phyloP scores from a whole-genome alignment of 2,797 vertebrate species.

The Leptoclinus maculatus region DNA sequence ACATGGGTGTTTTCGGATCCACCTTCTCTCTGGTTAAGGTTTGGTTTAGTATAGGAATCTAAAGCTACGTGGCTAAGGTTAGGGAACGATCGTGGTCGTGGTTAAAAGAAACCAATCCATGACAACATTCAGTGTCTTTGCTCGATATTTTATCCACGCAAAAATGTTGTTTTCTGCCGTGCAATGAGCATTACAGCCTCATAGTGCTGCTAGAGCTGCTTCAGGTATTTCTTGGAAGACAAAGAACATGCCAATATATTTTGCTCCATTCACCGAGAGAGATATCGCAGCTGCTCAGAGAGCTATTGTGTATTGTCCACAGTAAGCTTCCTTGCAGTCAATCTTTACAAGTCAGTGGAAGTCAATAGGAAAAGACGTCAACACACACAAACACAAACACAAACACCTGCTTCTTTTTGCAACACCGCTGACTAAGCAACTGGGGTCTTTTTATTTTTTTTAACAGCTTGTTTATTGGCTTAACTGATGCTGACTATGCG shows the following conservation, averaged over 20 bases:
- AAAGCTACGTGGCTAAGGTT: too few relatives aligned
- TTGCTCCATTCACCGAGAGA: conserved; percentile 10
- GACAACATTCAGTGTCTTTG: not conserved
- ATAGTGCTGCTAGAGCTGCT: not conserved
- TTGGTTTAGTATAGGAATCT: not conserved
- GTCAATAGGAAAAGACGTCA: conserved; percentile 29
- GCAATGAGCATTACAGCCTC: not conserved
- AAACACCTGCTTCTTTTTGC: conserved; percentile 27
- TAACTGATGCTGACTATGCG: conserved; percentile 54
- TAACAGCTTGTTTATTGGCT: conserved; percentile 48
- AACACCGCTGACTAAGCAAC: conserved; percentile 46
- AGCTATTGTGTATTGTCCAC: conserved; percentile 39
- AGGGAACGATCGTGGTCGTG: not conserved
- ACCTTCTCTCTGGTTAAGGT: not conserved
- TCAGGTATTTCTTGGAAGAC: not conserved
- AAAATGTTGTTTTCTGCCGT: not conserved
- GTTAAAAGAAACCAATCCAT: not conserved
- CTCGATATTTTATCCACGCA: not conserved
- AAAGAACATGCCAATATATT: not conserved
- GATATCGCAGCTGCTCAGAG: conserved; percentile 25
- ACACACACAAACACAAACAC: conserved; percentile 22
- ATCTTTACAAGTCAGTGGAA: conserved; percentile 39
- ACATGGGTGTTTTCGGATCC: not conserved
- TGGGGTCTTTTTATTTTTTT: conserved; percentile 4
- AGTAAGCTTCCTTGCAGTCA: conserved; percentile 36